Evolutionary conservation across 1,140 invertebrate genomes (phyloP).

Genomic region (Ptiloglossa arizonensis): DNA sequence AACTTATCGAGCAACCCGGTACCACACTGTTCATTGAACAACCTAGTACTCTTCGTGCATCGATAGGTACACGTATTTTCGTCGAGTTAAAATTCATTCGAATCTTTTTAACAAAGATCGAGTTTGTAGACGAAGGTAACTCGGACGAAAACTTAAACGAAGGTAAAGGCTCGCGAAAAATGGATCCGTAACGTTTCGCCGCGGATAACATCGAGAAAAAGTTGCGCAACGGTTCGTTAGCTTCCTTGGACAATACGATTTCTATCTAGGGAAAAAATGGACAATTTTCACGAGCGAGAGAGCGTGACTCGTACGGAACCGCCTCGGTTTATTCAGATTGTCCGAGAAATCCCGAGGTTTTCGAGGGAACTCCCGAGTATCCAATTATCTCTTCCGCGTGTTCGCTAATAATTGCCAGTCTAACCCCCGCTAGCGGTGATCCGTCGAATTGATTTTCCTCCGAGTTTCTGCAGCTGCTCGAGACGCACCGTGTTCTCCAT

Average conservation of each 20-base stretch:
- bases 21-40: too few relatives aligned
- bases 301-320: constrained; percentile 13
- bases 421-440: constrained; percentile 20
- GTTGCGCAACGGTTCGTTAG: neutral
- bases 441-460: constrained; percentile 35
- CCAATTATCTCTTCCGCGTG: constrained; percentile 69
- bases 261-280: neutral
- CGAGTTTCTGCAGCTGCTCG: constrained; percentile 36
- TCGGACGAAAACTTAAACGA: too few relatives aligned
- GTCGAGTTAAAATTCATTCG: too few relatives aligned
- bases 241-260: neutral
- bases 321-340: neutral
- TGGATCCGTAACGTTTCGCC: too few relatives aligned
- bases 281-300: neutral
- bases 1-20: too few relatives aligned
- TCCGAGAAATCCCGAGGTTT: neutral
- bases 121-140: too few relatives aligned
- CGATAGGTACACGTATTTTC: too few relatives aligned
- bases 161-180: too few relatives aligned
- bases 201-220: too few relatives aligned
- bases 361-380: constrained; percentile 43
- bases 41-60: too few relatives aligned
- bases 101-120: too few relatives aligned
- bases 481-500: neutral
- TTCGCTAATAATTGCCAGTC: constrained; percentile 61